These are phyloP conservation scores for Acropternis orthonyx DNA, from an alignment of 2,797 vertebrate genomes.

Conservation along the genomic window DNA sequence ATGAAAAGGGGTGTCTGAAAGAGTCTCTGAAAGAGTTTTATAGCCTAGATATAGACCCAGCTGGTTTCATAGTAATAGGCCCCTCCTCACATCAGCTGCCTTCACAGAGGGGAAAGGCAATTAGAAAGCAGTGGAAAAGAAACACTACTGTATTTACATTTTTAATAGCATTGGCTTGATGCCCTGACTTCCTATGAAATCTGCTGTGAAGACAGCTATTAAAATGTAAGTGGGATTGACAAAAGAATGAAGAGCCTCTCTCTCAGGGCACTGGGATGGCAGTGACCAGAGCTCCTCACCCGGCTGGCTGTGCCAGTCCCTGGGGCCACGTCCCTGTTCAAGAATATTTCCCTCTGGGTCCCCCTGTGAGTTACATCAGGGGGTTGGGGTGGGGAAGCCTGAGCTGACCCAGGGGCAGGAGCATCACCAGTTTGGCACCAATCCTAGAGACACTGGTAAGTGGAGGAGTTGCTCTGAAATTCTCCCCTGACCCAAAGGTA, in stretches of 20 bases:
- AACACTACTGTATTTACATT: conserved; percentile 11
- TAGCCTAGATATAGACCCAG: not conserved
- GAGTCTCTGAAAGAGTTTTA: conserved; percentile 19
- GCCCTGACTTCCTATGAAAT: conserved; percentile 43
- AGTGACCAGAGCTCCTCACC: not conserved
- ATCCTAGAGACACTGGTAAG: not conserved
- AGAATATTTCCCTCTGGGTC: not conserved
- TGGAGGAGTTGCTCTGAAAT: not conserved
- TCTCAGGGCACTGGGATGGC: not conserved
- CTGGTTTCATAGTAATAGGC: not conserved
- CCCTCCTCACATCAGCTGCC: not conserved
- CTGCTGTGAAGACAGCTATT: not conserved
- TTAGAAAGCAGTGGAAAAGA: conserved; percentile 41
- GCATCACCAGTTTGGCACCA: not conserved
- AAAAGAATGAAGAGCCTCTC: not conserved
- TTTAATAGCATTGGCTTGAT: conserved; percentile 31
- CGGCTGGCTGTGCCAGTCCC: not conserved
- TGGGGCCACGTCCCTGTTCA: rapidly evolving
- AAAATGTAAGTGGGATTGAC: not conserved
- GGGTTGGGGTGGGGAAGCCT: not conserved
- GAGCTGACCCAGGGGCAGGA: not conserved
- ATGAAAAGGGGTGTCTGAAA: not conserved
- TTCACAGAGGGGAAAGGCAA: conserved; percentile 40
- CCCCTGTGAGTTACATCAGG: not conserved
- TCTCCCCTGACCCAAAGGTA: not conserved